Evolutionary conservation across 1,140 invertebrate genomes (phyloP), one percentile per base, ranked within the genome.

Genomic region (Armadillidium nasatum): DNA sequence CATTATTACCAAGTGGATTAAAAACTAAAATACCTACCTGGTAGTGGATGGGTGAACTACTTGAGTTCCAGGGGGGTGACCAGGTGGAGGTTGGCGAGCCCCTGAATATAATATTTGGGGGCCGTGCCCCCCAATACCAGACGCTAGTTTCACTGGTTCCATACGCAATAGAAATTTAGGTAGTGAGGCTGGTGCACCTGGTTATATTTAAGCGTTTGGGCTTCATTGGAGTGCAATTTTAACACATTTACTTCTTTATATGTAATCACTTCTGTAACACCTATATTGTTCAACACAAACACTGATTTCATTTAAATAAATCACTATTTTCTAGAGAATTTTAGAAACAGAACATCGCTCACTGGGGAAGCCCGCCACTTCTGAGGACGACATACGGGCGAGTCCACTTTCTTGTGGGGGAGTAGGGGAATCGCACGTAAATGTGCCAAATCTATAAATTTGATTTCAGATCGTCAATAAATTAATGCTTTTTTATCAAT

Each of bases 61-160:
- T 60, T 60, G 50, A 19, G 50, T 60, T 60, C 50, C 50, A 15
- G 50, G 50, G 19, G 50, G 50, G 19, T 60, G 50, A 60, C 50
- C 50, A 60, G 50, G 50, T 15, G 50, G 50, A 19, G 50, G 50
- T 19, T 60, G 50, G 50, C 50, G 50, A 60, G 2, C 50, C 50
- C 50, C 50, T 60, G 50, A 19, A 60, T 60, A 60, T 60, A 60
- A 60, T 60, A 60, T 60, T 60, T 60, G 50, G 50, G 50, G 50
- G 50, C 50, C 50, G 50, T 60, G 50, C 50, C 50, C 50, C 50
- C 50, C 50, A 60, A 60, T 60, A 60, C 50, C 50, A 60, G 50
- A 60, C 50, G 50, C 50, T 60, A 60, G 50, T 60, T 60, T 60
- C 50, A 60, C 50, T 60, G 50, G 50, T 60, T 60, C 50, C 50